Evolutionary conservation across 2,888 invertebrate species (phyloP).

Genomic region (Tuta absoluta): DNA sequence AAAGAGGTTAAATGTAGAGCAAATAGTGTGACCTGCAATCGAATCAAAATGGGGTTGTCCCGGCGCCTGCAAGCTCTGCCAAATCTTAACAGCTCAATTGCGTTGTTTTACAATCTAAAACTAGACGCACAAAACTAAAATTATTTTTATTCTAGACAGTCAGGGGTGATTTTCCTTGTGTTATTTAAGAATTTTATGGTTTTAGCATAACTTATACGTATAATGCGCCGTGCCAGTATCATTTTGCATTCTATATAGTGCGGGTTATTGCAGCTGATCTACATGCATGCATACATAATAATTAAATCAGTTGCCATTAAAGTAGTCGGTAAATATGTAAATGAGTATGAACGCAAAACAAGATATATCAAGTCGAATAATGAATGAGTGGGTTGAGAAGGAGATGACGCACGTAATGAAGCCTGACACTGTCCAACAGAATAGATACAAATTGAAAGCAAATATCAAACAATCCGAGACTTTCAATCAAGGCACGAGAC

Average conservation of each 20-base stretch:
- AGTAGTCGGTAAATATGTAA: not conserved
- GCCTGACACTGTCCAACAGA: not conserved
- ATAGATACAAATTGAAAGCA: slow-evolving; percentile 8
- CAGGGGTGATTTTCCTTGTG: slow-evolving; percentile 5
- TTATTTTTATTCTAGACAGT: not conserved
- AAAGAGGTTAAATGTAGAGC: slow-evolving; percentile 9
- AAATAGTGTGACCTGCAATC: slow-evolving; percentile 3
- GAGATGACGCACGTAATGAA: slow-evolving; percentile 7
- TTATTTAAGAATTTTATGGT: not conserved
- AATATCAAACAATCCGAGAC: not conserved
- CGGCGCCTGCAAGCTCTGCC: slow-evolving; percentile 17
- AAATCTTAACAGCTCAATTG: not conserved
- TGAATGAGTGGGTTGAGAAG: slow-evolving; percentile 3
- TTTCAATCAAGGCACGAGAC: slow-evolving; percentile 2
- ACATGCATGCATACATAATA: not conserved
- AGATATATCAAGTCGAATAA: not conserved
- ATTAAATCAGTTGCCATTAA: not conserved
- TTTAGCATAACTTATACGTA: not conserved
- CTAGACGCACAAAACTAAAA: not conserved
- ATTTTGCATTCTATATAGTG: not conserved
- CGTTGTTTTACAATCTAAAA: not conserved
- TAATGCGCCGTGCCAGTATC: not conserved
- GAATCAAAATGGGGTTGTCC: slow-evolving; percentile 2
- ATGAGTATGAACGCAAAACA: not conserved
- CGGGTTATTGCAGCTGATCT: not conserved